Evolutionary conservation across 53 echinoderm and acorn worm species (phyloP), one percentile per base, ranked within the genome.

Genomic region (Stichopus horrens): DNA sequence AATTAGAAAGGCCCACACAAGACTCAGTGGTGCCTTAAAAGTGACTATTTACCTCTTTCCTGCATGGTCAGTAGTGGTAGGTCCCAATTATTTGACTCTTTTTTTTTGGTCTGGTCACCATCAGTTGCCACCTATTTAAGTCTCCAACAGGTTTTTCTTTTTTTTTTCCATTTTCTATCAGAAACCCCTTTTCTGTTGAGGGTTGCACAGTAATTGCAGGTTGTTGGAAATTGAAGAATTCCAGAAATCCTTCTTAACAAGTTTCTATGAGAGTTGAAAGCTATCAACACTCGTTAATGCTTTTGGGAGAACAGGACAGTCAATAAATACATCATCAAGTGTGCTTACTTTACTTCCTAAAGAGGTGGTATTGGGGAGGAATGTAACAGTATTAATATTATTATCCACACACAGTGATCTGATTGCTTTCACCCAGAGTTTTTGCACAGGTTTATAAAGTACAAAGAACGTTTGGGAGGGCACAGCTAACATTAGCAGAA

Each of bases 111-210:
- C 81, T 81, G 81, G 81, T 81, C 81, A 57, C 58, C 81, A 81
- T 81, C 81, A 57, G 14, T 56, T 56, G 58, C 55, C 81, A 81
- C 81, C 81, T 81, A 56, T 20, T 11, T 7, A 16, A 58, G 81
- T 81, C 81, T 81, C 81, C 58, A 81, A 81, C 81, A 81, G 81
- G 81, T 81, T n/a, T 19, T 18, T 13, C 63, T n/a, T 19, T 19
- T 71, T 68, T 11, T 0, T 52, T 53, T 19, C 57, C 56, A 8
- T 5, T 81, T 81, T 81, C n/a, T 56, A 56, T 57, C 81, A 81
- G 56, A 22, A 81, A 4, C 21, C 57, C 53, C 52, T 56, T 81
- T 58, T 81, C 81, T 57, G 37, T 76, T 22, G 10, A 9, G 9
- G 57, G n/a, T 81, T 10, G 18, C 7, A 18, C 7, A 57, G 20